phyloP scores from a whole-genome alignment of 2,797 vertebrate genomes.

The Tapera naevia region DNA sequence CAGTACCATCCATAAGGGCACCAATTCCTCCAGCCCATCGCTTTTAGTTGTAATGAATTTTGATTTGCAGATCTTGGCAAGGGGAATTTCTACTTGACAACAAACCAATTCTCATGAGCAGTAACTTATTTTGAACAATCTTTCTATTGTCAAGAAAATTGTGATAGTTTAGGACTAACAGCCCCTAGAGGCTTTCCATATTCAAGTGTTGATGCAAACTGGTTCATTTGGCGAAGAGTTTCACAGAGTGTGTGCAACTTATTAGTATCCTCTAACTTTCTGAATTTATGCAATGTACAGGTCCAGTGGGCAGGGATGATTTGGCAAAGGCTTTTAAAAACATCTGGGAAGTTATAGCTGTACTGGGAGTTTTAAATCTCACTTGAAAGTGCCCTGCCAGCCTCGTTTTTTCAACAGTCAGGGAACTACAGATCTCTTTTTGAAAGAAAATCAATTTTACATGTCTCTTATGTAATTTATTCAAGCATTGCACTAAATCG shows the following conservation, averaged over 20 bases:
- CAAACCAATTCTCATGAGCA: neutral
- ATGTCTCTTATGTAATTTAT: neutral
- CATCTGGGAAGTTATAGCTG: conserved; percentile 28
- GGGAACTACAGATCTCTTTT: neutral
- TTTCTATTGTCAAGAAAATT: neutral
- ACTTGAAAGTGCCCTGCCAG: conserved; percentile 21
- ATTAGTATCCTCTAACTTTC: neutral
- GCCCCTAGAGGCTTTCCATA: neutral
- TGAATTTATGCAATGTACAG: neutral
- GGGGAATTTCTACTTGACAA: neutral
- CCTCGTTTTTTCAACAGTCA: neutral
- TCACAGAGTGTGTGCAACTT: neutral
- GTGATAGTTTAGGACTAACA: neutral
- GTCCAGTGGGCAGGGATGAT: neutral
- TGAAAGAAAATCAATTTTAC: conserved; percentile 43
- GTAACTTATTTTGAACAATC: neutral
- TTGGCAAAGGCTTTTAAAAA: conserved; percentile 45
- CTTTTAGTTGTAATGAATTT: neutral
- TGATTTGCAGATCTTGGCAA: neutral
- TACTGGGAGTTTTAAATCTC: conserved; percentile 40
- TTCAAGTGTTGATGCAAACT: neutral
- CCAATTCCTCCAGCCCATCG: neutral
- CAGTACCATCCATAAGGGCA: neutral
- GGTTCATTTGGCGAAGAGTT: neutral
- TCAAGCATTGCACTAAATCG: neutral